Evolutionary conservation across 2,888 invertebrate species (phyloP), one percentile per base, ranked within the genome.

Genomic region (Hipparchia sbordonii): DNA sequence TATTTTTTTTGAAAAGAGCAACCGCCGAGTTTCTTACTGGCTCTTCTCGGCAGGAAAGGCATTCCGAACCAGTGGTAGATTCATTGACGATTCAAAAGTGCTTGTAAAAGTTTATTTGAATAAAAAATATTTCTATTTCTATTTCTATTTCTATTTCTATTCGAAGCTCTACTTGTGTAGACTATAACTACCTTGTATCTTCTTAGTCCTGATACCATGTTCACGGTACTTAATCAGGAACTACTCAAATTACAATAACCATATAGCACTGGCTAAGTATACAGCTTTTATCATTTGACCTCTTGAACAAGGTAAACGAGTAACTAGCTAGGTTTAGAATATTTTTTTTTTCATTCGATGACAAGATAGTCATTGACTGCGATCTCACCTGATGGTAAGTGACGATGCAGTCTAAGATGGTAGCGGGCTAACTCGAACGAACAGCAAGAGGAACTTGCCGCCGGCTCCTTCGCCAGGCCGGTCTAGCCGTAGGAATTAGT

Each of bases 401-500:
- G 23, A 23, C 23, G 23, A 23, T 23, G 23, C 23, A 23, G 23
- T 23, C 23, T 23, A 23, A 23, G 23, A 23, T 23, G 23, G 23
- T 23, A 23, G 23, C 23, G 23, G 23, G 23, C 1, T 23, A 23
- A 23, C 23, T 23, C 23, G 23, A 23, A 23, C 23, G 23, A 23
- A 23, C 23, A 23, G 23, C 23, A 23, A 51, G 10, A 63, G 51
- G 48, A 68, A 68, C 56, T 6, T 57, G 59, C 48, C 54, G 51
- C 39, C 39, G 39, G 39, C 39, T 39, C 5, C 39, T 62, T 65
- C 39, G 66, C 67, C 70, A 62, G 70, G 60, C 48, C 56, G 48
- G 56, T 70, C 65, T 23, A 39, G 39, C 60, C 52, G 54, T 66
- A 66, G 67, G 74, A 72, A 76, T 71, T 60, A 78, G 76, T 78